Evolutionary conservation across 2,113 vertebrate genomes (phyloP), one percentile per base, ranked within the genome.

Genomic region (Furnarius figulus): DNA sequence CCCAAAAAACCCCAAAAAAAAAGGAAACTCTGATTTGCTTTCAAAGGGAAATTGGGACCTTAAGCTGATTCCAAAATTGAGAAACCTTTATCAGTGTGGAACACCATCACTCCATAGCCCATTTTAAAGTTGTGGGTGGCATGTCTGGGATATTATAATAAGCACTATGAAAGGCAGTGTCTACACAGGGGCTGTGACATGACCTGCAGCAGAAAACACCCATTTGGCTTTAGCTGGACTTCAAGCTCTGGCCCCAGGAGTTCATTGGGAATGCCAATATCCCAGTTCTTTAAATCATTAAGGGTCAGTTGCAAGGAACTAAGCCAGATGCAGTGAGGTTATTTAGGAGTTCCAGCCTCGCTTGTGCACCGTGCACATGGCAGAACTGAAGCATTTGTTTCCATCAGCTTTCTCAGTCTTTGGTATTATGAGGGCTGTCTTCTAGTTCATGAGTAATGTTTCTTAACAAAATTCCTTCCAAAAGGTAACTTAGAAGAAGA

Each of bases 401-500:
- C 68, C 55, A 78, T 42, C 50, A 87, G 6, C 5, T 90, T 90
- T 55, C n/a, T 46, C 42, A 84, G 47, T 65, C 59, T 74, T 68
- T 65, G n/a, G 31, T 61, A n/a, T 61, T 76, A 72, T 61, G 9
- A 76, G 12, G 33, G 19, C 10, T 35, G 6, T 55, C 93, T 66
- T 31, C 35, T 70, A 17, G 4, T 62, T 73, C 30, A 19, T 93
- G 61, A 74, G 24, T 62, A 61, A 79, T 59, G 28, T 19, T 88
- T 49, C 91, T 93, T 76, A 55, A 58, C 2, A 71, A 71, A 86
- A 82, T 52, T 74, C 14, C 24, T 87, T 75, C 27, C 39, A 27
- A 86, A 63, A 62, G 25, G 28, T n/a, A 97, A 93, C 87, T 94
- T 56, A 76, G 59, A 61, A 76, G 93, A 83, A 97, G 76, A 56